phyloP scores from a whole-genome alignment of 2,797 vertebrate species.

The Sphaeramia orbicularis region DNA sequence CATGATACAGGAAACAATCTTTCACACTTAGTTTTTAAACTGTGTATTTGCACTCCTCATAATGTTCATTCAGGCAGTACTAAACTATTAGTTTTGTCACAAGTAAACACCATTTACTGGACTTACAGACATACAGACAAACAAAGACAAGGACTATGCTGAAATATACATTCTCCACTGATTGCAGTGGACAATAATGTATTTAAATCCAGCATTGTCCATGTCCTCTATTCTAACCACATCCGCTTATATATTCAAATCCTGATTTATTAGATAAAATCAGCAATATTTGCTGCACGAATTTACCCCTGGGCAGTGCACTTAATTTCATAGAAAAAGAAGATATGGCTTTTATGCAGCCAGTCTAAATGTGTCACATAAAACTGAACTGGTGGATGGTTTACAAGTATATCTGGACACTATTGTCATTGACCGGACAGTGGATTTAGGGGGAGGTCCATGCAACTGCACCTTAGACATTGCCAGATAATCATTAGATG shows the following conservation, averaged over 20 bases:
- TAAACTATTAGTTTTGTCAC: too few relatives aligned
- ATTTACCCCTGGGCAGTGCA: not conserved
- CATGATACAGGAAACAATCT: not conserved
- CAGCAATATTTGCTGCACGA: not conserved
- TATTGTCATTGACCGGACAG: not conserved
- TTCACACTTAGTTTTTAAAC: too few relatives aligned
- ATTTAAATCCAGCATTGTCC: conserved; percentile 29
- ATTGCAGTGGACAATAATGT: conserved; percentile 4
- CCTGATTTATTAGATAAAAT: conserved; percentile 20
- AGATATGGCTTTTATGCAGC: not conserved
- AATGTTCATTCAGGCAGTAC: too few relatives aligned
- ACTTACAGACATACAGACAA: too few relatives aligned
- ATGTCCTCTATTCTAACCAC: not conserved
- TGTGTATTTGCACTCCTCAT: too few relatives aligned
- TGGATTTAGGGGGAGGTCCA: conserved; percentile 18
- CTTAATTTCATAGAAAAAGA: conserved; percentile 8
- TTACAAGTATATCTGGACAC: not conserved
- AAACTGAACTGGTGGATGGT: conserved; percentile 11
- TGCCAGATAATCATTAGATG: conserved; percentile 71
- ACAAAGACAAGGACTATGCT: too few relatives aligned
- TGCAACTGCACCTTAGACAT: conserved; percentile 36
- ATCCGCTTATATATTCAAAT: conserved; percentile 3
- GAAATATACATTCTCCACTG: not conserved
- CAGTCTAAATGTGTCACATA: not conserved
- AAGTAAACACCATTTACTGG: too few relatives aligned